Evolutionary conservation across 2,888 invertebrate genomes (phyloP).

Genomic region (Spodoptera littoralis): DNA sequence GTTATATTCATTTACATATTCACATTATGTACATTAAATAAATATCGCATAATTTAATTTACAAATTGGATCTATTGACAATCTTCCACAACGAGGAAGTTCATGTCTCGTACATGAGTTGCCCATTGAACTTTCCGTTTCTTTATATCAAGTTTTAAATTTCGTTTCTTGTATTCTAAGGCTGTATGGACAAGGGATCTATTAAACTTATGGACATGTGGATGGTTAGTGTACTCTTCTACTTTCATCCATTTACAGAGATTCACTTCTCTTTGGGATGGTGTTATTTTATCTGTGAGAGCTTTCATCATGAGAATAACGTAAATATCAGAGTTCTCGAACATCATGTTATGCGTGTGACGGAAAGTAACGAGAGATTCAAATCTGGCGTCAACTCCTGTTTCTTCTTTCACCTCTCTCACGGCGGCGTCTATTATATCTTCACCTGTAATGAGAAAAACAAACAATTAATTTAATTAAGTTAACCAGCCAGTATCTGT

Average conservation of each 20-base stretch:
- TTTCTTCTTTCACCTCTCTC: conserved; percentile 97
- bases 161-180: conserved; percentile 89
- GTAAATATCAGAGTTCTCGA: conserved; percentile 96
- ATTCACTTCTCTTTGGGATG: conserved; percentile 93
- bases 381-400: conserved; percentile 93
- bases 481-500: too few species aligned
- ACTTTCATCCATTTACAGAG: conserved; percentile 95
- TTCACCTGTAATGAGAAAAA: conserved; percentile 90
- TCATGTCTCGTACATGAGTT: conserved; percentile 72
- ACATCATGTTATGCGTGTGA: conserved; percentile 93
- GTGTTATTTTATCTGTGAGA: conserved; percentile 88
- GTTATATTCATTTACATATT: conserved; percentile 15
- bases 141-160: conserved; percentile 89
- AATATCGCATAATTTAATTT: conserved; percentile 4
- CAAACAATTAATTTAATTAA: background rate
- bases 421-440: conserved; percentile 93
- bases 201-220: conserved; percentile 92
- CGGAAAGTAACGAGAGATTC: conserved; percentile 92
- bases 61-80: conserved; percentile 49
- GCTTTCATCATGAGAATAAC: conserved; percentile 93
- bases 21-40: conserved; percentile 28
- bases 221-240: conserved; percentile 91
- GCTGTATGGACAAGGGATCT: conserved; percentile 90
- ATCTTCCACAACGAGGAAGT: conserved; percentile 71
- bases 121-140: conserved; percentile 84